Evolutionary conservation across 2,888 invertebrate genomes (phyloP).

Genomic region (Lutraria lutraria): DNA sequence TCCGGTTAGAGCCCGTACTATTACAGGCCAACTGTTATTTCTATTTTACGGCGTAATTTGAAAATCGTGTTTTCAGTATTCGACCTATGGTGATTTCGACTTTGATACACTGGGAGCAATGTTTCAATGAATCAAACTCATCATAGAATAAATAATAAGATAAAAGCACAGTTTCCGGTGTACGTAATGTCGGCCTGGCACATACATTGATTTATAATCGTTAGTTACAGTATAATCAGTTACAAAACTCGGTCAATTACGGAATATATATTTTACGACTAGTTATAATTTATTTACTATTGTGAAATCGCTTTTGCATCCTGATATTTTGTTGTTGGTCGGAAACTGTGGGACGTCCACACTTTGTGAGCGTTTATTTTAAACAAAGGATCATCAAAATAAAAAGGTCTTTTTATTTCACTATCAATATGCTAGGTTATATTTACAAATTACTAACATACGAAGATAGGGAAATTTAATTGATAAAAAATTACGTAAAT

Average conservation of each 20-base stretch:
- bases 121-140: constrained; percentile 19
- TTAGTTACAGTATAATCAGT: not conserved
- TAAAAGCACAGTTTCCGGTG: constrained; percentile 35
- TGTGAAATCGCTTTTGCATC: not conserved
- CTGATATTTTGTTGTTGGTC: too few species aligned
- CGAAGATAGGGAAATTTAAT: too few species aligned
- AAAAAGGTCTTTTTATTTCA: too few species aligned
- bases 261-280: not conserved
- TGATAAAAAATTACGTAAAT: too few species aligned
- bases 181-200: constrained; percentile 14
- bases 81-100: constrained; percentile 14
- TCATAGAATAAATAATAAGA: constrained; percentile 20
- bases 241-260: constrained; percentile 7
- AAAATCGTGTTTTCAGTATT: constrained; percentile 27
- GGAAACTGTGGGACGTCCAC: too few species aligned
- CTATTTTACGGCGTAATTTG: constrained; percentile 37
- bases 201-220: constrained; percentile 2
- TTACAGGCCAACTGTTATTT: not conserved
- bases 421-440: too few species aligned
- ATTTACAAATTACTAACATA: too few species aligned
- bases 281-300: not conserved
- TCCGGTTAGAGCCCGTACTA: not conserved
- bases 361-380: too few species aligned
- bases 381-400: too few species aligned
- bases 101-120: constrained; percentile 23